Evolutionary conservation across 1,140 invertebrate species (phyloP), one percentile per base, ranked within the genome.

Genomic region (Trachymyrmex cornetzi): DNA sequence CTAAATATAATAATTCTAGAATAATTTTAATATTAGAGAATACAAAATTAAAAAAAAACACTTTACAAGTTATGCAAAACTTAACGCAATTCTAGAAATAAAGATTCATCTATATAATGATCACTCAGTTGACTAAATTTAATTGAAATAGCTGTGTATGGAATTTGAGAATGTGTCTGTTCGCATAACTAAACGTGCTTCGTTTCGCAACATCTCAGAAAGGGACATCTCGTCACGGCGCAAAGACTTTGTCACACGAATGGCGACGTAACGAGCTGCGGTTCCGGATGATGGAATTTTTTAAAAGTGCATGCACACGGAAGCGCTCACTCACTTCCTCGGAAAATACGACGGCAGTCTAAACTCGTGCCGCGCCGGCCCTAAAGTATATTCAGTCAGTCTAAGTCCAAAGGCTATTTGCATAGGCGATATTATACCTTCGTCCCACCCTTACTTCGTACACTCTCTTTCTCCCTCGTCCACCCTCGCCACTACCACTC

Each of bases 401-500:
- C 93, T 93, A 95, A 95, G 94, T 95, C 94, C 93, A 94, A 95
- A 93, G 95, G 95, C 93, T 95, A 95, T 95, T 95, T 95, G 94
- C 94, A 95, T 95, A 95, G 94, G 92, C 94, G 94, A 95, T 95
- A 95, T 95, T 95, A 95, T 95, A 95, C 93, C 94, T 91, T 92
- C 88, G 85, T 86, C 85, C 85, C 87, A 91, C 89, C 87, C 89
- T 88, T 89, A 59, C 79, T 22, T 63, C 59, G 34, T 77, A 48
- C 64, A 77, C 82, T 55, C 38, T 55, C 85, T 61, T 50, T 69
- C 57, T 24, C 61, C 22, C 71, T 74, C 22, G 19, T 57, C 61
- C 86, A 22, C 11, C n/a, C 69, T 57, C 55, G n/a, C 74, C 48
- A 59, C 79, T 50, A 48, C 63, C 74, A 63, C 77, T 53, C 22